Base-by-base conservation (phyloP, 2,888 invertebrate species). In the Stenichneumon culpator region DNA sequence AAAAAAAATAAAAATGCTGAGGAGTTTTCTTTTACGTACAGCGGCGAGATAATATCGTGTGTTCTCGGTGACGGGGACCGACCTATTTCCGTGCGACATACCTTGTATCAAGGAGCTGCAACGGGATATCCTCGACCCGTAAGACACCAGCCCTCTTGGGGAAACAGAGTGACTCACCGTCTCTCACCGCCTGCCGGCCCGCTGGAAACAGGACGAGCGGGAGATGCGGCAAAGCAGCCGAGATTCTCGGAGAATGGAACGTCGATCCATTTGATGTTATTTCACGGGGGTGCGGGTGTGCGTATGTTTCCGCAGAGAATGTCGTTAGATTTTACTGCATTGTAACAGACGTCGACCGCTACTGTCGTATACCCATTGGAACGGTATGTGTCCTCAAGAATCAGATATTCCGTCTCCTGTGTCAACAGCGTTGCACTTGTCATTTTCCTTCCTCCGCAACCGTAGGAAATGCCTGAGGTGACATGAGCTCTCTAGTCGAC, bases 201-300 rank as follows among this genome's bases (percentile, higher is more conserved):
- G 4, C 4, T 4, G 11, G 39, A 65, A 16, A 72, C 19, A 28
- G 14, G 3, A 36, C 25, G 52, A 70, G 3, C 63, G 57, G 14
- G 57, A 57, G 44, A 32, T 54, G 68, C 39, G 22, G 73, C 32
- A 69, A 9, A 25, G 16, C 19, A 74, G 68, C 63, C 44, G 25
- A 54, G 70, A 75, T 70, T 83, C 67, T 67, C 80, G 16, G 36
- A 80, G 75, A 72, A 67, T 77, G 11, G 47, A 16, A 44, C 5
- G 19, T n/a, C 52, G 44, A 22, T 32, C 50, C 50, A 28, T 22
- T 5, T 6, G 68, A 63, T 50, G 60, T 47, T 16, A 16, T 72
- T 52, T 79, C 52, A n/a, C 52, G 32, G 11, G 11, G 47, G 16
- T 32, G 39, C 4, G 32, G 2, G 5, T 39, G 28, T 6, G 16